Evolutionary conservation across 1,140 invertebrate species (phyloP).

Genomic region (Anagrus nilaparvatae): DNA sequence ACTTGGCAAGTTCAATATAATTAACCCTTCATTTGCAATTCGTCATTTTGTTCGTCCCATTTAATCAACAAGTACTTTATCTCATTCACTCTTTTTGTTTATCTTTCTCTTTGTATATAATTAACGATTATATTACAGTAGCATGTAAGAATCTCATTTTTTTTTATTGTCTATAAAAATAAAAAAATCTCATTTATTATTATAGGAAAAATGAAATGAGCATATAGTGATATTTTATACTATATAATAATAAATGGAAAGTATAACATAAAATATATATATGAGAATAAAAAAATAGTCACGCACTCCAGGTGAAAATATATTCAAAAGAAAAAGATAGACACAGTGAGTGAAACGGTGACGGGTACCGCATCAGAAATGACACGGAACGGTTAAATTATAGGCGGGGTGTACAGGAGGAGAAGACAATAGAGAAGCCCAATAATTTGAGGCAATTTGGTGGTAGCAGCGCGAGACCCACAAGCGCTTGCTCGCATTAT

Average conservation of each 20-base stretch:
- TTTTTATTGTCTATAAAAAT: too few relatives aligned
- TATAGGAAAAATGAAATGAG: too few relatives aligned
- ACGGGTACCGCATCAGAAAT: conserved; percentile 23
- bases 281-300: not conserved
- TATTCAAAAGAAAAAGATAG: not conserved
- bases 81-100: not conserved
- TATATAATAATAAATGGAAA: conserved; percentile 1
- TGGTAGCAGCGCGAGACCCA: conserved; percentile 38
- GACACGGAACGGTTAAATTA: conserved; percentile 28
- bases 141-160: too few relatives aligned
- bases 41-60: conserved; percentile 4
- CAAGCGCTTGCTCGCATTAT: conserved; percentile 29
- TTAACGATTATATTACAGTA: not conserved
- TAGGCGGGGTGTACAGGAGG: conserved; percentile 35
- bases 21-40: conserved; percentile 14
- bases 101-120: not conserved
- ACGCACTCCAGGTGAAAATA: not conserved
- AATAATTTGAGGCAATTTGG: conserved; percentile 44
- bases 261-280: not conserved
- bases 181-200: too few relatives aligned
- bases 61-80: too few relatives aligned
- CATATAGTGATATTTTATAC: not conserved
- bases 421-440: conserved; percentile 44
- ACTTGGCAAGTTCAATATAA: conserved; percentile 10
- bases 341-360: not conserved